Conservation (phyloP, 2,888 invertebrate genomes). For the Drosophila bunnanda region DNA sequence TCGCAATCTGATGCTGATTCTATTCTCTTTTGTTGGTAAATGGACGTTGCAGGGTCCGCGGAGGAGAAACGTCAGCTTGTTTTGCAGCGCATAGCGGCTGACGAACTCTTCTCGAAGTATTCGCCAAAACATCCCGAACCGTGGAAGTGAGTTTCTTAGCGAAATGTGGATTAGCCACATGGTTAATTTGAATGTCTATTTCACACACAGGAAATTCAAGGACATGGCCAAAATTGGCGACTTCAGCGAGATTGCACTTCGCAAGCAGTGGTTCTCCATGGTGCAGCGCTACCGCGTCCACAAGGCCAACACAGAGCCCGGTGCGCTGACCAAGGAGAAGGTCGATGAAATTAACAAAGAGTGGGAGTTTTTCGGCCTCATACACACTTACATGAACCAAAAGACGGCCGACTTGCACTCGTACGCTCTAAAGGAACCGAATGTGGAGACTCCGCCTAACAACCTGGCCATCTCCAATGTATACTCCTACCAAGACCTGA, state of each 20-base stretch:
- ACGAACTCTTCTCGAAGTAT: constrained; percentile 77
- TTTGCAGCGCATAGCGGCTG: constrained; percentile 78
- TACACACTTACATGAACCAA: constrained; percentile 82
- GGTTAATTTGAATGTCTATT: neutral
- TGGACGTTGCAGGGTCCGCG: constrained; percentile 72
- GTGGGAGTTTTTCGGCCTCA: constrained; percentile 83
- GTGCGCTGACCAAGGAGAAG: constrained; percentile 42
- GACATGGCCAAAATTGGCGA: constrained; percentile 76
- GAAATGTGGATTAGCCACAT: neutral
- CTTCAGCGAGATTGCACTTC: constrained; percentile 79
- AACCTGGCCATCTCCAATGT: constrained; percentile 49
- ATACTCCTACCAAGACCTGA: constrained; percentile 34
- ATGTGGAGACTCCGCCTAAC: constrained; percentile 37
- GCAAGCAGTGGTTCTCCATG: constrained; percentile 82
- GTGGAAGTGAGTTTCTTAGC: constrained; percentile 78
- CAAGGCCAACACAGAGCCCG: constrained; percentile 67
- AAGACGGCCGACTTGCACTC: constrained; percentile 82
- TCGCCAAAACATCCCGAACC: constrained; percentile 75
- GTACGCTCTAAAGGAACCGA: constrained; percentile 77
- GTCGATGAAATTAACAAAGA: constrained; percentile 71
- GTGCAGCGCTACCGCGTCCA: constrained; percentile 81
- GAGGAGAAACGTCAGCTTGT: constrained; percentile 82
- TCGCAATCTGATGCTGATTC: neutral
- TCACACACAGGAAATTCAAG: constrained; percentile 51
- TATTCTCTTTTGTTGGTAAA: neutral